Base-by-base conservation (phyloP, 2,797 vertebrate genomes). In the Amblyraja radiata region DNA sequence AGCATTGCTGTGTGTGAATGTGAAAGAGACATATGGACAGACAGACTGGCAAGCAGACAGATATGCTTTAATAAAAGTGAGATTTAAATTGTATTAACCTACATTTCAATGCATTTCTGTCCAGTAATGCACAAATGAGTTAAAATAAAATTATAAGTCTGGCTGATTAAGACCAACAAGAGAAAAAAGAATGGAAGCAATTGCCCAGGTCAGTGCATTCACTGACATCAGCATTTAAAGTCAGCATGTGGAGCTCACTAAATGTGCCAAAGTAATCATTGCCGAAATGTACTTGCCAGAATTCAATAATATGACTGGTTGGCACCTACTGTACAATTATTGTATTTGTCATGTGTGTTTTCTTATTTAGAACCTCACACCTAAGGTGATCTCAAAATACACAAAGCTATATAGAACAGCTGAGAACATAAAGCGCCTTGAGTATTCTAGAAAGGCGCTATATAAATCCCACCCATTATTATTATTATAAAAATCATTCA, bases 251-350 rank as follows among this genome's bases (percentile, higher is more conserved):
- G 32, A 7, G n/a, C 36, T 32, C 54, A 28, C 65, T 71, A 32
- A 68, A 68, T 36, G n/a, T 90, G 84, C 28, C 61, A 88, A 32
- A 21, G 23, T 54, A 81, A 7, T 13, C 28, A 28, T 32, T 90
- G 18, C 39, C 32, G 86, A 71, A 90, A 90, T 71, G 65, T 90
- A 25, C 18, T 90, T 90, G 63, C 88, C 36, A 71, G 84, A 18
- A 2, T 63, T 32, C n/a, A 16, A 18, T 71, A n/a, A 39, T 90
- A 21, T 71, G 86, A 71, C 36, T 39, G 88, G 63, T 39, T 90
- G 63, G 63, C 65, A 90, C 63, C 46, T 10, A 39, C 86, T n/a
- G 3, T 71, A 18, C 61, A 21, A 18, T 36, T 90, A 23, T 78
- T n/a, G 63, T 86, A n/a, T 71, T 90, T 71, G 65, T 71, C 36